Evolutionary conservation across 2,797 vertebrate species (phyloP).

Genomic region (Alectoris magna): DNA sequence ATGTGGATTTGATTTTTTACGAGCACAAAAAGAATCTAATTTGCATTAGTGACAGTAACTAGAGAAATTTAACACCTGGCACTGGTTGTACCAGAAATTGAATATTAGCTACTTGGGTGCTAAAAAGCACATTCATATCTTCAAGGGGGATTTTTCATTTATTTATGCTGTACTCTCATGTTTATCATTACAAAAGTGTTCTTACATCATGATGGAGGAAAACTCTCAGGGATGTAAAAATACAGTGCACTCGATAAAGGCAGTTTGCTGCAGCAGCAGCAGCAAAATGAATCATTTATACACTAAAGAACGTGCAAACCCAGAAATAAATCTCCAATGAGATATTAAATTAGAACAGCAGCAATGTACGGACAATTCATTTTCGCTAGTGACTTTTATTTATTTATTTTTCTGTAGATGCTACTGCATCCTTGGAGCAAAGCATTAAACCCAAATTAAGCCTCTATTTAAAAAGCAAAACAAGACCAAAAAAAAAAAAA

Average conservation of each 20-base stretch:
- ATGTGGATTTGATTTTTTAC: conserved; percentile 89
- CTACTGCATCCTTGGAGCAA: conserved; percentile 34
- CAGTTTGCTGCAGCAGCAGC: conserved; percentile 47
- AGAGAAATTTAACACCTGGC: conserved; percentile 89
- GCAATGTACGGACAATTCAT: conserved; percentile 39
- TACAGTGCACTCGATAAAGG: conserved; percentile 39
- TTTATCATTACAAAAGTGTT: conserved; percentile 80
- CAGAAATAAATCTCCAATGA: conserved; percentile 63
- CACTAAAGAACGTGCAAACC: conserved; percentile 61
- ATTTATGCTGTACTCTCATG: conserved; percentile 79
- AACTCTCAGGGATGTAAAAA: conserved; percentile 73
- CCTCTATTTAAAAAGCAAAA: conserved; percentile 46
- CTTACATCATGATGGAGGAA: conserved; percentile 72
- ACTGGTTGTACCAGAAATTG: conserved; percentile 81
- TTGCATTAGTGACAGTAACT: conserved; percentile 89
- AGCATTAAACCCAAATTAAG: conserved; percentile 75
- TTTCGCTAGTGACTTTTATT: conserved; percentile 53
- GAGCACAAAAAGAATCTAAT: conserved; percentile 86
- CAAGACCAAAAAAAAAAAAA: neutral
- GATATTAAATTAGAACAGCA: conserved; percentile 68
- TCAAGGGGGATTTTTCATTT: conserved; percentile 81
- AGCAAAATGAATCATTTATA: conserved; percentile 76
- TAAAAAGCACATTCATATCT: conserved; percentile 79
- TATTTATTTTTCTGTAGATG: conserved; percentile 47
- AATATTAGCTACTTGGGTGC: conserved; percentile 85